A percentile compares a stretch with the other conserved stretches of the same genome.
Conservation (phyloP, 1,140 invertebrate genomes). For the Microplitis mediator region DNA sequence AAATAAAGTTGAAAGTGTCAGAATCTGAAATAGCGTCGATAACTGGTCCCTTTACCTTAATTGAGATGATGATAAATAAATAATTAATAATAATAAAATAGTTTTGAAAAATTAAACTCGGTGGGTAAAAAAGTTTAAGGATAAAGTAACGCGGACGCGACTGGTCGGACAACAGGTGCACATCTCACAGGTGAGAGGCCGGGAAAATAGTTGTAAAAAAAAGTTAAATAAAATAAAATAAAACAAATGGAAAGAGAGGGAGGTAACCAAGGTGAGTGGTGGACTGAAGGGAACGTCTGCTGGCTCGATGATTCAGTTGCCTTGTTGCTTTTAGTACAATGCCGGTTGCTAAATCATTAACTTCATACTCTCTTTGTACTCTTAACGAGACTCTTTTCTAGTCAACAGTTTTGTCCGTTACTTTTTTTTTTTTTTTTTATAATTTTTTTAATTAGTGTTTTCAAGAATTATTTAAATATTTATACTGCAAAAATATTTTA, state of each 20-base stretch:
- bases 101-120: not conserved
- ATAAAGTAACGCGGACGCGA: not conserved
- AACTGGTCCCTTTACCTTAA: no score
- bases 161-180: conserved; percentile 20
- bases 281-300: conserved; percentile 8
- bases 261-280: conserved; percentile 19
- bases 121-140: not conserved
- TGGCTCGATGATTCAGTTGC: conserved; percentile 17
- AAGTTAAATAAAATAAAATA: not conserved
- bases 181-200: conserved; percentile 16
- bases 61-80: no score
- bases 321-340: conserved; percentile 16
- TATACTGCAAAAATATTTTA: no score
- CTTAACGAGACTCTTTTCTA: not conserved
- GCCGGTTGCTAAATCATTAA: conserved; percentile 12
- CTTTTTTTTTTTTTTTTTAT: not conserved
- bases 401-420: not conserved
- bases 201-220: conserved; percentile 16
- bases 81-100: no score
- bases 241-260: not conserved
- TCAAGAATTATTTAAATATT: no score
- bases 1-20: no score
- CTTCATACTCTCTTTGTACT: not conserved
- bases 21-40: no score
- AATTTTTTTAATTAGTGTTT: not conserved